phyloP scores from a whole-genome alignment of 2,113 vertebrate genomes.

The Aptenodytes patagonicus region DNA sequence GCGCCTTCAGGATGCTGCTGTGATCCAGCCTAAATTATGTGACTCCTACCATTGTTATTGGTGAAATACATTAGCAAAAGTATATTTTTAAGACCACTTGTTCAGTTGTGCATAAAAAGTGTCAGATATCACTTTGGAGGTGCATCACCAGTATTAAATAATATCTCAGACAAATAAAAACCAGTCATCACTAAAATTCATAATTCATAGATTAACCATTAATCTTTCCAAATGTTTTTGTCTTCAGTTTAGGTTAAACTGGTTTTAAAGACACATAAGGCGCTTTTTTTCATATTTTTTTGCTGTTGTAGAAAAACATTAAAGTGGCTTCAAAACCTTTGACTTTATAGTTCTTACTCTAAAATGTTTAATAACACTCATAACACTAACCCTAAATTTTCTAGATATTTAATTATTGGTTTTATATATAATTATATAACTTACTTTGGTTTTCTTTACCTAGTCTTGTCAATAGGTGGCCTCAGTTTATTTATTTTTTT shows the following conservation, averaged over 20 bases:
- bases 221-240: not conserved
- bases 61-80: not conserved
- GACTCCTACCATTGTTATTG: not conserved
- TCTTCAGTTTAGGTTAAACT: not conserved
- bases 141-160: not conserved
- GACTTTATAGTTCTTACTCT: not conserved
- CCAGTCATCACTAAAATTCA: not conserved
- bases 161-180: not conserved
- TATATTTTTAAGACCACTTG: not conserved
- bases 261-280: not conserved
- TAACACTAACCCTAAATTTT: not conserved
- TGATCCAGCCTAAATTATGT: not conserved
- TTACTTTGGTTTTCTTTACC: not conserved
- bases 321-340: not conserved
- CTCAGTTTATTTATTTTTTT: not conserved
- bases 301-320: not conserved
- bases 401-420: not conserved
- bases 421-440: not conserved
- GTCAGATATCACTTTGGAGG: not conserved
- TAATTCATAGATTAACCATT: not conserved
- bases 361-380: not conserved
- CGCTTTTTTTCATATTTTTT: not conserved
- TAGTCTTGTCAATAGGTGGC: slow-evolving; percentile 5
- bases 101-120: not conserved
- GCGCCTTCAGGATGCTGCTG: not conserved